A percentile compares a stretch with the other conserved stretches of the same genome.
phyloP scores from a whole-genome alignment of 2,113 vertebrate genomes.

The Vicugna pacos region DNA sequence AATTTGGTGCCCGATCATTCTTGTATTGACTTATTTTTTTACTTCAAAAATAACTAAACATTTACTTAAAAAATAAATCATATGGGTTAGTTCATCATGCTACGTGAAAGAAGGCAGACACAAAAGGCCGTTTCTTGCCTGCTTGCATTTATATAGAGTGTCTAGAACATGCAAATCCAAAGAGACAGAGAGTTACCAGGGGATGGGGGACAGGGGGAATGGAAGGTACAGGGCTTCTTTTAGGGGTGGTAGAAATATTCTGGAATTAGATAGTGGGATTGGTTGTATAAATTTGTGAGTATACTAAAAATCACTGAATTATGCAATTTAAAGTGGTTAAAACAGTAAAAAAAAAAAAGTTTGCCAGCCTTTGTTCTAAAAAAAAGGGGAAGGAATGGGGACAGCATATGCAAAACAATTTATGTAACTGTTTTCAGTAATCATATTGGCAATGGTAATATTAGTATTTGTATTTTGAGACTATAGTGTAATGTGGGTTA shows the following conservation, averaged over 20 bases:
- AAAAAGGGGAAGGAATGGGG: neutral
- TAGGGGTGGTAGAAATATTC: neutral
- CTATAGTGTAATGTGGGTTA: neutral
- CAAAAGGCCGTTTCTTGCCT: neutral
- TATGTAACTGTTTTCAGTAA: neutral
- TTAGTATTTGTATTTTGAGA: neutral
- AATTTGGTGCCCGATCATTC: neutral
- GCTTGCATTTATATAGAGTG: neutral
- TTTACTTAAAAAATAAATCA: too few species aligned
- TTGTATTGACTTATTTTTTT: neutral
- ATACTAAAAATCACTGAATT: neutral
- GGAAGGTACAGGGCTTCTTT: neutral
- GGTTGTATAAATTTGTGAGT: neutral
- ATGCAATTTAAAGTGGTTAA: neutral
- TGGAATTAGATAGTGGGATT: constrained; percentile 2
- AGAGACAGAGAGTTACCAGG: neutral
- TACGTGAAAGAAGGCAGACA: neutral
- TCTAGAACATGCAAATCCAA: neutral
- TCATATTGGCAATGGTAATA: neutral
- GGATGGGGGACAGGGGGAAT: neutral
- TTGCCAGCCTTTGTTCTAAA: neutral
- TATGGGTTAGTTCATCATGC: neutral
- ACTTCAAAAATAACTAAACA: neutral
- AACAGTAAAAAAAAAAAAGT: neutral
- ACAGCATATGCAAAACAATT: neutral